Evolutionary conservation across 1,140 invertebrate species (phyloP), one percentile per base, ranked within the genome.

Genomic region (Drosophila kurseongensis): DNA sequence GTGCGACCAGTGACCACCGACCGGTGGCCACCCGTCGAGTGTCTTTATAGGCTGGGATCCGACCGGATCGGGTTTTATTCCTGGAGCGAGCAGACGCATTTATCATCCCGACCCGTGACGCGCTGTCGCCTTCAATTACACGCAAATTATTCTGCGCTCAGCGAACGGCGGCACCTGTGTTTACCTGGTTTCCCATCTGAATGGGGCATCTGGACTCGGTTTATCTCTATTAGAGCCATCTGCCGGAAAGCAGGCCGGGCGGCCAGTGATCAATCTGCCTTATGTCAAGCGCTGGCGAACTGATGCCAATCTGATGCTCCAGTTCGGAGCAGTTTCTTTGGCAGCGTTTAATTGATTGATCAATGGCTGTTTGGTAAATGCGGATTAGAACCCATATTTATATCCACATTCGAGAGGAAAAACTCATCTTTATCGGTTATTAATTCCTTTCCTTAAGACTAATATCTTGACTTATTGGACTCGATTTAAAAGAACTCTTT

Each of bases 61-160:
- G 48, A 38, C 16, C 36, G 42, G 67, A 71, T 71, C 67, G 45
- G 66, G 68, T 71, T 58, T 71, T 36, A 8, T 29, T 10, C 27
- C 29, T 10, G 14, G n/a, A 38, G 57, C 50, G 60, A 41, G 35
- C 55, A 78, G 78, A 62, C 75, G 78, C 83, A 86, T 86, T 86
- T 78, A 86, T 86, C 82, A 86, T 83, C 60, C 45, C 50, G 59
- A 38, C 72, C 58, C 65, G 63, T 71, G 78, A 78, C 78, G 68
- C 66, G 78, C 75, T 86, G 82, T 88, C 82, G 72, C 71, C 79
- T 88, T 88, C 83, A 88, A 86, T 86, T 86, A 86, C 74, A 86
- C 65, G 65, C 82, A 79, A 88, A 86, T 86, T 86, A 78, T 82
- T 75, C 68, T 78, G 60, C 63, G 81, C 71, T 72, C 81, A 84